Conservation (phyloP, 2,797 vertebrate species). For the Lacerta viridis region DNA sequence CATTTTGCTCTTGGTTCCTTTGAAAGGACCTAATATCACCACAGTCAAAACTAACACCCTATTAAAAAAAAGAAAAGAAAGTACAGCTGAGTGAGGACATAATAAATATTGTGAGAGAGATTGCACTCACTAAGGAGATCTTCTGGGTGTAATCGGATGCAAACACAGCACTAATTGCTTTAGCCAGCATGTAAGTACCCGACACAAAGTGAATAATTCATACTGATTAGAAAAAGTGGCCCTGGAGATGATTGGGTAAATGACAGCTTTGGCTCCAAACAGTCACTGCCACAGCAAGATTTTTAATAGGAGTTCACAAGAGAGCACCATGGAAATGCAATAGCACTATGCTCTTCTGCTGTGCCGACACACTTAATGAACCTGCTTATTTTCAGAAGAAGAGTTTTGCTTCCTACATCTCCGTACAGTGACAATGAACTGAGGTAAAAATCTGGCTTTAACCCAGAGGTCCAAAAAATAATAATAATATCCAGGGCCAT, state of each 20-base stretch:
- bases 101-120: conserved; percentile 56
- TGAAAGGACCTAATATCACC: conserved; percentile 39
- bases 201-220: conserved; percentile 65
- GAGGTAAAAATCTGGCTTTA: not conserved
- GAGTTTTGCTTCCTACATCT: not conserved
- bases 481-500: too few relatives aligned
- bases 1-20: conserved; percentile 27
- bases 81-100: conserved; percentile 8
- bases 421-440: not conserved
- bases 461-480: too few relatives aligned
- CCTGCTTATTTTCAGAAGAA: not conserved
- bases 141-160: conserved; percentile 42
- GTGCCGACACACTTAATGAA: not conserved
- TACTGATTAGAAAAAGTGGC: conserved; percentile 53
- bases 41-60: conserved; percentile 26
- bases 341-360: not conserved
- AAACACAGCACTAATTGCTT: conserved; percentile 54
- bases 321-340: conserved; percentile 14
- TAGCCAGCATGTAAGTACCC: conserved; percentile 52
- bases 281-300: conserved; percentile 45
- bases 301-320: conserved; percentile 44
- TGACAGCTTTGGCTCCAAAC: conserved; percentile 40
- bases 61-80: conserved; percentile 25
- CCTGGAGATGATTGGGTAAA: conserved; percentile 52
- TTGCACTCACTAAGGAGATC: conserved; percentile 40